Evolutionary conservation across 1,140 invertebrate species (phyloP).

Genomic region (Drosophila sturtevanti): DNA sequence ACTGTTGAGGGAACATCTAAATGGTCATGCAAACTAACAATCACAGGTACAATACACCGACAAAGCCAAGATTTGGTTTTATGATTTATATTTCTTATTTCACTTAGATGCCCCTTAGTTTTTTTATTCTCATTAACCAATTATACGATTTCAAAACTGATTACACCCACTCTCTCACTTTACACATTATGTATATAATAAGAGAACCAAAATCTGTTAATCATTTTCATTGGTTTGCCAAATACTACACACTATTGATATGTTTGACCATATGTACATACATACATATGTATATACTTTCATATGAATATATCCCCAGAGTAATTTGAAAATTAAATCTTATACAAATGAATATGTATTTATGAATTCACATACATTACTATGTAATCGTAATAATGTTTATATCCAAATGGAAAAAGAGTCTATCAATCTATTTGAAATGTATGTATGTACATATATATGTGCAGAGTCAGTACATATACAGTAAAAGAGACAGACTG

Average conservation of each 20-base stretch:
- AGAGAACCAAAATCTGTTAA: neutral
- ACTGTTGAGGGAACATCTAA: conserved; percentile 99
- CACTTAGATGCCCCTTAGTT: conserved; percentile 11
- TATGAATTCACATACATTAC: no score
- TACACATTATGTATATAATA: neutral
- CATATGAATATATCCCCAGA: neutral
- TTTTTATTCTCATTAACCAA: neutral
- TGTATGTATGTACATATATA: no score
- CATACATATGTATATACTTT: neutral
- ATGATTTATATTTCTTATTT: conserved; percentile 8
- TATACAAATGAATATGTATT: no score
- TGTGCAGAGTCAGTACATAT: no score
- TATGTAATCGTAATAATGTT: no score
- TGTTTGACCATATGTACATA: neutral
- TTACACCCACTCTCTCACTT: neutral
- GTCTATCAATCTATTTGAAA: no score
- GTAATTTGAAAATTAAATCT: no score
- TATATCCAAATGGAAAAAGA: no score
- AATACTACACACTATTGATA: neutral
- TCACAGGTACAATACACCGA: conserved; percentile 94
- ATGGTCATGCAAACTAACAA: conserved; percentile 99
- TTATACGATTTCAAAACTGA: conserved; percentile 23
- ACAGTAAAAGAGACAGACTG: no score
- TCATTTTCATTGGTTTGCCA: neutral
- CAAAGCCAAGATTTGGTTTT: conserved; percentile 46